Evolutionary conservation across 2,797 vertebrate species (phyloP), one percentile per base, ranked within the genome.

Genomic region (Mareca strepera): DNA sequence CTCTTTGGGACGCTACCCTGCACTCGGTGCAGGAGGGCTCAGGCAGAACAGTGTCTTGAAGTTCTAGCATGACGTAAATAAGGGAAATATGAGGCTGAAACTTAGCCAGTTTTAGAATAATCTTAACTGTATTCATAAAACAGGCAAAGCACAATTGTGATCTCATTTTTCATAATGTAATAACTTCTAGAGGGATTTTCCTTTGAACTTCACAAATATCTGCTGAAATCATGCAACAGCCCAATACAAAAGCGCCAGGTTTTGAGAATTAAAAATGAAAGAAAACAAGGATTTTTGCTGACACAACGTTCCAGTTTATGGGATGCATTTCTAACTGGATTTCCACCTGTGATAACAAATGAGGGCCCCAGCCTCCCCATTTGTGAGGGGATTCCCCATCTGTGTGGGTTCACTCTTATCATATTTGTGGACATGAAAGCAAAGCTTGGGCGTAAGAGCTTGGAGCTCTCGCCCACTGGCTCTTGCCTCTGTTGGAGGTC

Each of bases 401-500:
- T 74, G 22, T 55, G 17, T 4, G 6, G 55, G 18, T 31, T 52
- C 15, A 2, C 29, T 77, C 33, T 44, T 53, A 39, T 33, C 8
- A 1, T 11, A 14, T 20, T 44, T 41, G 50, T 53, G 67, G 41
- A 56, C 0, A 0, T 10, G 44, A 56, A 31, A 14, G n/a, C 31
- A 74, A n/a, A 80, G 28, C 26, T 16, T 70, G 1, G 3, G 15
- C 15, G 31, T 3, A 17, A 20, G 28, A 26, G 35, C 20, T 29
- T 3, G 4, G 29, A 74, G 58, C 53, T 83, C 25, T 56, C 0
- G 0, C 33, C 6, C 37, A 1, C 12, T 25, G 28, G 23, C 9
- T 44, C 48, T 35, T 23, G 11, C 6, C 26, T 72, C 21, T 39
- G 44, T 58, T 64, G 55, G 55, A 44, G 56, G 44, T 43, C 26